These are phyloP conservation scores for Cherax destructor DNA, from an alignment of 1,140 invertebrate genomes.

Conservation along the genomic window DNA sequence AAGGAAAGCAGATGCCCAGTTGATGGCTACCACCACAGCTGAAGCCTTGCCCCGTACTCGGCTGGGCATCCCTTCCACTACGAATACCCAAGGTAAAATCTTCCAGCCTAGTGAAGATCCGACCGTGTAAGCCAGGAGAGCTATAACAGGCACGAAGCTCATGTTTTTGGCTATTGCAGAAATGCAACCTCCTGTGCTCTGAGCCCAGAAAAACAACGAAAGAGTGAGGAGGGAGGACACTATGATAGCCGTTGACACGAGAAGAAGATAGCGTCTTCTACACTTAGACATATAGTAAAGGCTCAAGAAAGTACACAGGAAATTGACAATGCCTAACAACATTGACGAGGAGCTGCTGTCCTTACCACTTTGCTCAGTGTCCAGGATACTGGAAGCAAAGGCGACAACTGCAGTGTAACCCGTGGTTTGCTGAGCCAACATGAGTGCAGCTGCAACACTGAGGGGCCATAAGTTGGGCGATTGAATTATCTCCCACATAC, in stretches of 20 bases:
- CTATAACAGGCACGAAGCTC: slow-evolving; percentile 83
- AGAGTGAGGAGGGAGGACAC: slow-evolving; percentile 24
- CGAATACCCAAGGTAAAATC: slow-evolving; percentile 87
- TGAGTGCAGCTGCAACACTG: slow-evolving; percentile 78
- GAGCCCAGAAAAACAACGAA: slow-evolving; percentile 38
- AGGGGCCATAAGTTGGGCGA: slow-evolving; percentile 71
- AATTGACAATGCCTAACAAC: slow-evolving; percentile 85
- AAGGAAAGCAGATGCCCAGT: slow-evolving; percentile 92
- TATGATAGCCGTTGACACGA: slow-evolving; percentile 83
- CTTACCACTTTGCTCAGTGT: slow-evolving; percentile 78
- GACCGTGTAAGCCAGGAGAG: slow-evolving; percentile 84
- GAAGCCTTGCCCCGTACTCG: slow-evolving; percentile 89
- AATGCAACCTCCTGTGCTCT: slow-evolving; percentile 9
- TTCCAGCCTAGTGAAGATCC: slow-evolving; percentile 86
- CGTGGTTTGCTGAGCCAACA: slow-evolving; percentile 83
- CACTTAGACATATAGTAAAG: slow-evolving; percentile 85
- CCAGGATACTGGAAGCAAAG: slow-evolving; percentile 85
- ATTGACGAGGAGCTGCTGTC: slow-evolving; percentile 83
- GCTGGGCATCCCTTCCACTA: slow-evolving; percentile 74
- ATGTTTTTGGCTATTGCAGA: slow-evolving; percentile 73
- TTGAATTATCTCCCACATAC: not conserved
- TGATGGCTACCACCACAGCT: slow-evolving; percentile 88
- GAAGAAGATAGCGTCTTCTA: slow-evolving; percentile 84
- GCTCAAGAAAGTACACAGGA: slow-evolving; percentile 82
- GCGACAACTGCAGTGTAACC: slow-evolving; percentile 91